Evolutionary conservation across 2,797 vertebrate genomes (phyloP), one percentile per base, ranked within the genome.

Genomic region (Ara ararauna): DNA sequence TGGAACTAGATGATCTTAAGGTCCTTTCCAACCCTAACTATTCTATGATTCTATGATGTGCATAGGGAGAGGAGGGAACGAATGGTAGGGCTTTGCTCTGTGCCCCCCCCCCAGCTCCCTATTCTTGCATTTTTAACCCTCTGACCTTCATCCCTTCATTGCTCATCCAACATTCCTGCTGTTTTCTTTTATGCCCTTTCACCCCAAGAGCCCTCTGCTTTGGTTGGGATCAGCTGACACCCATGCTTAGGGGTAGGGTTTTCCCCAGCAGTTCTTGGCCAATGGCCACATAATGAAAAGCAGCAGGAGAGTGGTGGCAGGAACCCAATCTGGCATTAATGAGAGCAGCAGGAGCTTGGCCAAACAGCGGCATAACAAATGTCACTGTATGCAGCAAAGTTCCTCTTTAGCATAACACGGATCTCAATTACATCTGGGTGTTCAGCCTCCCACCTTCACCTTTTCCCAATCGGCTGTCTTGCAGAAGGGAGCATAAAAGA

Each of bases 271-370:
- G 71, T 42, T 50, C n/a, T 89, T 95, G 89, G 94, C 76, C 3
- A 5, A 21, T 17, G 58, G 85, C 87, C 92, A 87, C 76, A 48
- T 44, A 73, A 92, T 80, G 93, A 94, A 93, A 94, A 93, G 56
- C 94, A 91, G 87, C 2, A 0, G 87, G 87, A 60, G 75, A 93
- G 32, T 1, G 0, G 84, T 2, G 1, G 45, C 4, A 6, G 95
- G 79, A 96, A 86, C 89, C 61, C 66, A 84, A n/a, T 85, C 75
- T 32, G 53, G 85, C 85, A 91, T 96, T 96, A 96, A 93, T 85
- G 89, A 94, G 85, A 87, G 80, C 75, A 60, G 84, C 93, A 45
- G 91, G 66, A 95, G 48, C 58, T 56, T 4, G 9, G 90, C 88
- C 86, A 93, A 91, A 38, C 47, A 74, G 67, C 4, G 0, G 70